These are phyloP conservation scores for Aleiodes leptofemur DNA, from an alignment of 2,888 invertebrate species.

Conservation along the genomic window DNA sequence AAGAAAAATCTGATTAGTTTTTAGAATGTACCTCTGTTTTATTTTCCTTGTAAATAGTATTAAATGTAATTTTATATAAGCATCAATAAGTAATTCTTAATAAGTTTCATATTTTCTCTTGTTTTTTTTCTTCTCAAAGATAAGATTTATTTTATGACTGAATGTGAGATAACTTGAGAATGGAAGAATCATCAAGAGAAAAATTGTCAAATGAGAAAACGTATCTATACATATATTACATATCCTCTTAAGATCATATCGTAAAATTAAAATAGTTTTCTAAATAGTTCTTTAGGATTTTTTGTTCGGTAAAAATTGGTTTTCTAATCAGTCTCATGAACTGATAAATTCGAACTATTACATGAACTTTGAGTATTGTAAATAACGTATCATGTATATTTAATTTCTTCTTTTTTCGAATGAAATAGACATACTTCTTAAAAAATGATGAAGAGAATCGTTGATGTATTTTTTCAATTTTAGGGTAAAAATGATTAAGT, in stretches of 20 bases:
- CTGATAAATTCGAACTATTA: too few relatives aligned
- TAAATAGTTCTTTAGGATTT: not conserved
- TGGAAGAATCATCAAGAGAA: too few relatives aligned
- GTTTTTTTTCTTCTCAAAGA: slow-evolving; percentile 25
- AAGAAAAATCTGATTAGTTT: slow-evolving; percentile 12
- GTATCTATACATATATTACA: too few relatives aligned
- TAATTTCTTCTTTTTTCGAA: not conserved
- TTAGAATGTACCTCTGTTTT: not conserved
- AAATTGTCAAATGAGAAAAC: not conserved
- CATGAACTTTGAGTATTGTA: slow-evolving; percentile 36
- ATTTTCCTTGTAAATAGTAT: slow-evolving; percentile 18
- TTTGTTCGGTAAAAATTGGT: not conserved
- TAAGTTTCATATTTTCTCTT: slow-evolving; percentile 27
- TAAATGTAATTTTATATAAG: not conserved
- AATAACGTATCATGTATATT: slow-evolving; percentile 40
- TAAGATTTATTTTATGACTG: slow-evolving; percentile 22
- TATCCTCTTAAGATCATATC: too few relatives aligned
- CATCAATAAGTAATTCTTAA: not conserved
- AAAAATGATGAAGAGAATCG: not conserved
- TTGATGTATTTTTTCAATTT: not conserved
- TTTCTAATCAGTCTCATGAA: too few relatives aligned
- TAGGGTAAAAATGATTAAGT: not conserved
- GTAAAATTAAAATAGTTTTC: too few relatives aligned
- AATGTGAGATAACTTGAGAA: not conserved
- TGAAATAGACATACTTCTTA: slow-evolving; percentile 4